Base-by-base conservation (phyloP, 2,888 invertebrate genomes). In the Melinopterus prodromus region DNA sequence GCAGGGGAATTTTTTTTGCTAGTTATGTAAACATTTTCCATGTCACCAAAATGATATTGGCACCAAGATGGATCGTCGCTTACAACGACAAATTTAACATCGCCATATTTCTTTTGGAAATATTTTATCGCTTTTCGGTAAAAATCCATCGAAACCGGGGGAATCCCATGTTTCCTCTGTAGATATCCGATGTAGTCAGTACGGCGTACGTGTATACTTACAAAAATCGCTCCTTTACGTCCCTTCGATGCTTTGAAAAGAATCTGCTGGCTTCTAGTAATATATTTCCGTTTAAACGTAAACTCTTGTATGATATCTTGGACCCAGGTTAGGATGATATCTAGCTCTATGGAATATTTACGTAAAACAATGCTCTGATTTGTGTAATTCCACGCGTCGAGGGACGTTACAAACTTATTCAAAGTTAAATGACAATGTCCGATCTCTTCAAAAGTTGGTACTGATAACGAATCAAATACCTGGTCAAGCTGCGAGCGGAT, bases 221-320 rank as follows among this genome's bases (percentile, higher is more conserved):
- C 90, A 83, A 90, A 92, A 14, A 89, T 89, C 71, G 88, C 77
- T 53, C 83, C 82, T 16, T 82, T 80, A n/a, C 77, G 53, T 78
- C 85, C 84, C 82, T 84, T 86, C 72, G 83, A 82, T 71, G 88
- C 87, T 71, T 87, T 86, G 79, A 86, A 86, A 36, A 92, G 85
- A 77, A 90, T 88, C 81, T 87, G 89, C 81, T 90, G 89, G 76
- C 91, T 91, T 81, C 90, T 89, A 16, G 88, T 87, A 77, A 90
- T 85, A 80, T 92, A 86, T 83, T 88, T 90, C 81, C 88, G 88
- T 82, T 90, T 90, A 85, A 92, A 91, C 70, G 90, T 90, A 83
- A 92, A 91, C 86, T 92, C 92, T 83, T 90, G 89, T 79, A 91
- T 88, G 80, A 92, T 89, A 84, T 92, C 92, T 86, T 91, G 91